Conservation (phyloP, 2,797 vertebrate genomes). For the Phylloscopus collybita region DNA sequence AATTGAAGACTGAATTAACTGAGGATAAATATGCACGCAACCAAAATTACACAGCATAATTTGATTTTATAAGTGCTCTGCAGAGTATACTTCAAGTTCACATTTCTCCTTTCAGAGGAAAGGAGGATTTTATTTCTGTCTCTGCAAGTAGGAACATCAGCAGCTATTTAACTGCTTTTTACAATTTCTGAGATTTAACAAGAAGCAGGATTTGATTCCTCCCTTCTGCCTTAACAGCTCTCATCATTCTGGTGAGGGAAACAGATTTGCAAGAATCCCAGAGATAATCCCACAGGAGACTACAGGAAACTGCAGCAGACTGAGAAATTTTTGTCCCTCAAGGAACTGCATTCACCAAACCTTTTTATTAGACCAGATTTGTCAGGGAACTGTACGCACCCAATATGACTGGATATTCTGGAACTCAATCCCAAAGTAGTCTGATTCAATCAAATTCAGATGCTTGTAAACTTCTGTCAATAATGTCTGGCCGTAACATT, state of each 20-base stretch:
- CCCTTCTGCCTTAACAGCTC: not conserved
- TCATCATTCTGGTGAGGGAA: rapidly evolving
- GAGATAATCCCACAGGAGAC: not conserved
- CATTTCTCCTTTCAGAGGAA: not conserved
- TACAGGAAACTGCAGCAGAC: not conserved
- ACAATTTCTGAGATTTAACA: not conserved
- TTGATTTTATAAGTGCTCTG: not conserved
- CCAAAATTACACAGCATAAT: not conserved
- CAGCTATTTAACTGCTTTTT: not conserved
- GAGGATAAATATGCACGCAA: not conserved
- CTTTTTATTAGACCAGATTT: not conserved
- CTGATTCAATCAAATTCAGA: slow-evolving; percentile 92
- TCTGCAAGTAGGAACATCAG: not conserved
- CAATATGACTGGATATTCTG: slow-evolving; percentile 90
- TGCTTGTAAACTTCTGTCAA: slow-evolving; percentile 87
- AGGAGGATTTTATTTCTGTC: not conserved
- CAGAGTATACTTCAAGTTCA: not conserved
- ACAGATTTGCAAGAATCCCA: not conserved
- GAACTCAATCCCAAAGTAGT: slow-evolving; percentile 98
- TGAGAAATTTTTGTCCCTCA: not conserved
- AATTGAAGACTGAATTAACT: not conserved
- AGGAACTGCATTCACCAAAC: not conserved
- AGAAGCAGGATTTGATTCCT: not conserved
- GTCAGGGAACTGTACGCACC: slow-evolving; percentile 79
- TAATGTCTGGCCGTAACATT: slow-evolving; percentile 83